A percentile compares a stretch with the other conserved stretches of the same genome.
Conservation (phyloP, 2,888 invertebrate genomes). For the Matsumyia berberina region DNA sequence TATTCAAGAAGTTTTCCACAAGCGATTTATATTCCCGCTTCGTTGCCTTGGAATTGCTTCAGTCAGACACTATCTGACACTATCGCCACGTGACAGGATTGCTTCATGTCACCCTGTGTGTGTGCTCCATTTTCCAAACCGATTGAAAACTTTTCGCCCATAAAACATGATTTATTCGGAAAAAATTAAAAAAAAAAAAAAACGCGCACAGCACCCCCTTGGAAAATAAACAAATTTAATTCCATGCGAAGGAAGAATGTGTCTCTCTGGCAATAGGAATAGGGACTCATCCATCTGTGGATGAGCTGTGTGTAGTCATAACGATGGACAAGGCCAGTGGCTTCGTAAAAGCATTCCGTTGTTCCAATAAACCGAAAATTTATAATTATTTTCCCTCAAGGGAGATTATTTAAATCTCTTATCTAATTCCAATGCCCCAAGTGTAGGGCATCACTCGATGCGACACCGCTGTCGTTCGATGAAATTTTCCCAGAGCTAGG, state of each 20-base stretch:
- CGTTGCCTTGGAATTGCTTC: constrained; percentile 2
- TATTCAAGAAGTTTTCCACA: constrained; percentile 50
- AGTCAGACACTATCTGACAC: constrained; percentile 48
- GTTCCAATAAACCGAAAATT: constrained; percentile 53
- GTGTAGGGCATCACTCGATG: background rate
- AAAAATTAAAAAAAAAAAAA: constrained; percentile 14
- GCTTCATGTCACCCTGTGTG: constrained; percentile 14
- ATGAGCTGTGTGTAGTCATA: background rate
- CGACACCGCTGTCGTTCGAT: background rate
- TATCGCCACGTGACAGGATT: constrained; percentile 61
- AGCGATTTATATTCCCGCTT: constrained; percentile 40
- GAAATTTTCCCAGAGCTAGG: background rate
- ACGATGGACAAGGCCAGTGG: constrained; percentile 3
- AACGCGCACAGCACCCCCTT: background rate
- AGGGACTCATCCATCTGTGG: background rate
- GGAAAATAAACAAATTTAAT: constrained; percentile 36
- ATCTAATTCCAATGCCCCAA: constrained; percentile 36
- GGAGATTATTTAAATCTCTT: constrained; percentile 60
- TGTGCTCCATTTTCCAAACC: constrained; percentile 20
- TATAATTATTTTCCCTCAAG: constrained; percentile 57
- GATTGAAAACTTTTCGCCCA: constrained; percentile 50
- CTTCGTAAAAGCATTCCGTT: constrained; percentile 19
- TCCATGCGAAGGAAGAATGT: background rate
- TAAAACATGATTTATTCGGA: constrained; percentile 69
- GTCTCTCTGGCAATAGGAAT: constrained; percentile 1